Percentiles rank a stretch among this genome's conserved stretches.
Conservation (phyloP, 2,797 vertebrate species). For the Iguana delicatissima region DNA sequence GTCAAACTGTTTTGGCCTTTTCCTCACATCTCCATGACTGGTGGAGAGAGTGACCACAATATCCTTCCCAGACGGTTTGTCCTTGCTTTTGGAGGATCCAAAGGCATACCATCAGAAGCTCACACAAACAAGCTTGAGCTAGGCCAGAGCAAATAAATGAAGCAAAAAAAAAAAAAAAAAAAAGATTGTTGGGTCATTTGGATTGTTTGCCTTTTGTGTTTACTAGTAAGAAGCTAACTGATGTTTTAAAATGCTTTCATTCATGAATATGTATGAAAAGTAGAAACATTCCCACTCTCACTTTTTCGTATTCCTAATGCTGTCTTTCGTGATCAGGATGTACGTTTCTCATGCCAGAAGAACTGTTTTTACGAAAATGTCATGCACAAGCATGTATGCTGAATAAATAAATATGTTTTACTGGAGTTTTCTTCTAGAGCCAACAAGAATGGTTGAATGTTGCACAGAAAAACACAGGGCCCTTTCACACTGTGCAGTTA, state of each 20-base stretch:
- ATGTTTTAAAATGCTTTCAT: slow-evolving; percentile 19
- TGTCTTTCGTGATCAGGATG: neutral
- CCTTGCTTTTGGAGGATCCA: neutral
- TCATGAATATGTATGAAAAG: neutral
- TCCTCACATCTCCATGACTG: slow-evolving; percentile 17
- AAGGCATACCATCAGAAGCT: neutral
- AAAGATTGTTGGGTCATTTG: neutral
- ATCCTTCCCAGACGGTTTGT: neutral
- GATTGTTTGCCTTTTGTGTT: slow-evolving; percentile 5
- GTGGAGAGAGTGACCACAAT: neutral
- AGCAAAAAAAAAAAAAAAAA: neutral
- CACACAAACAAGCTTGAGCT: neutral
- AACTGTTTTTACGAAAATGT: neutral
- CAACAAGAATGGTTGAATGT: neutral
- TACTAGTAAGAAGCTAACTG: neutral
- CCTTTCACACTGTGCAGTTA: too few species aligned
- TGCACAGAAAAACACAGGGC: neutral
- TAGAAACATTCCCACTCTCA: neutral
- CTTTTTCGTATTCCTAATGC: too few species aligned
- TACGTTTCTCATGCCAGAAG: neutral
- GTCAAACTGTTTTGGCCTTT: slow-evolving; percentile 10
- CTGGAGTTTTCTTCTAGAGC: neutral
- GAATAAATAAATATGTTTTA: neutral
- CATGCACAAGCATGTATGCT: neutral
- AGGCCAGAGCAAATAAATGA: neutral